phyloP scores from a whole-genome alignment of 2,888 invertebrate genomes.

The Acronicta aceris region DNA sequence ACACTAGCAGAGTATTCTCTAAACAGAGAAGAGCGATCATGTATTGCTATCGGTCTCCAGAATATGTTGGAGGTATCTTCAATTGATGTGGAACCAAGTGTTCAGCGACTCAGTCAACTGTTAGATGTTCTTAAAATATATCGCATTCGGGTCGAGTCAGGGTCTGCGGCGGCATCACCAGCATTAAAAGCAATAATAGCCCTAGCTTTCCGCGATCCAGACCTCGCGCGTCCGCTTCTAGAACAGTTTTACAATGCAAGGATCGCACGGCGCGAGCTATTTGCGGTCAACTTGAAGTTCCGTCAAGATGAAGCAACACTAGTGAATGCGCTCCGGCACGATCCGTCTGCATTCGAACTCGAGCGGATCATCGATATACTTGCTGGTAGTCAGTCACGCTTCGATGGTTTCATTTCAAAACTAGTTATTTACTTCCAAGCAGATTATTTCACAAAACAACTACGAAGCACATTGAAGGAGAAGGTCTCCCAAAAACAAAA shows the following conservation, averaged over 20 bases:
- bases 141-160: conserved; percentile 53
- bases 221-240: conserved; percentile 31
- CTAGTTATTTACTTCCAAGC: conserved; percentile 72
- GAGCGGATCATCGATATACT: conserved; percentile 50
- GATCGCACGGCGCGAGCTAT: conserved; percentile 32
- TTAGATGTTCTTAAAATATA: conserved; percentile 63
- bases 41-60: conserved; percentile 54
- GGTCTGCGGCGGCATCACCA: conserved; percentile 43
- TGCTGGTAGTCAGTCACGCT: conserved; percentile 42
- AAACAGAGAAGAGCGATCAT: conserved; percentile 59
- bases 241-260: conserved; percentile 17
- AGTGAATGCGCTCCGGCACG: conserved; percentile 35
- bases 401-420: conserved; percentile 64
- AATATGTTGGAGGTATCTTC: conserved; percentile 58
- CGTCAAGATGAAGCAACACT: conserved; percentile 25
- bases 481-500: conserved; percentile 20
- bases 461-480: conserved; percentile 43
- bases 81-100: conserved; percentile 37
- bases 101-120: conserved; percentile 51
- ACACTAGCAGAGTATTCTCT: conserved; percentile 69
- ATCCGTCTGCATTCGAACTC: conserved; percentile 23
- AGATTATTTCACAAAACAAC: conserved; percentile 62
- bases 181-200: conserved; percentile 57
- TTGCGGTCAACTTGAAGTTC: conserved; percentile 31
- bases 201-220: conserved; percentile 55